Evolutionary conservation across 2,113 vertebrate species (phyloP).

Genomic region (Brachionichthys hirsutus): DNA sequence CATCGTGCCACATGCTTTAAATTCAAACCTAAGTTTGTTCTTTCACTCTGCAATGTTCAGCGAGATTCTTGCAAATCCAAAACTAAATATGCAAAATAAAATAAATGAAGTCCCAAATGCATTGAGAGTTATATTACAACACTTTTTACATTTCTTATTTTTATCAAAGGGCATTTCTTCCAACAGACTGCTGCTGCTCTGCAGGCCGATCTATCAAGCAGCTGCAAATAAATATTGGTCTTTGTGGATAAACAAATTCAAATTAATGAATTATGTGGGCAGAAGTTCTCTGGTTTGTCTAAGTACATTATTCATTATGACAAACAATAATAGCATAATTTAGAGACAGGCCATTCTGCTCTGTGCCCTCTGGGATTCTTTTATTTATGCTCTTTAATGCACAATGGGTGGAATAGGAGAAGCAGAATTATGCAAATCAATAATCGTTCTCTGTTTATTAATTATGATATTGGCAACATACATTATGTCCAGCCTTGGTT

Average conservation of each 20-base stretch:
- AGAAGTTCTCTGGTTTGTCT: no score
- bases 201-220: neutral
- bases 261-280: no score
- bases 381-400: neutral
- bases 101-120: neutral
- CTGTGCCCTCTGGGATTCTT: neutral
- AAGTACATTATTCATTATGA: no score
- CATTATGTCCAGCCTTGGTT: neutral
- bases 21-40: neutral
- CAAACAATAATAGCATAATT: no score
- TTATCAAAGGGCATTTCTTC: neutral
- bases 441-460: neutral
- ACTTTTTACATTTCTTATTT: neutral
- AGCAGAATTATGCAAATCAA: neutral
- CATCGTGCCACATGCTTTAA: neutral
- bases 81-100: neutral
- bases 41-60: neutral
- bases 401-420: neutral
- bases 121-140: neutral
- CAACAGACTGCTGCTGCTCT: neutral
- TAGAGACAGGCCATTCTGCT: neutral
- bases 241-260: no score
- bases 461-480: slow-evolving; percentile 2
- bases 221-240: no score
- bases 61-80: neutral